Conservation (phyloP, 2,888 invertebrate genomes). For the Xestia xanthographa region DNA sequence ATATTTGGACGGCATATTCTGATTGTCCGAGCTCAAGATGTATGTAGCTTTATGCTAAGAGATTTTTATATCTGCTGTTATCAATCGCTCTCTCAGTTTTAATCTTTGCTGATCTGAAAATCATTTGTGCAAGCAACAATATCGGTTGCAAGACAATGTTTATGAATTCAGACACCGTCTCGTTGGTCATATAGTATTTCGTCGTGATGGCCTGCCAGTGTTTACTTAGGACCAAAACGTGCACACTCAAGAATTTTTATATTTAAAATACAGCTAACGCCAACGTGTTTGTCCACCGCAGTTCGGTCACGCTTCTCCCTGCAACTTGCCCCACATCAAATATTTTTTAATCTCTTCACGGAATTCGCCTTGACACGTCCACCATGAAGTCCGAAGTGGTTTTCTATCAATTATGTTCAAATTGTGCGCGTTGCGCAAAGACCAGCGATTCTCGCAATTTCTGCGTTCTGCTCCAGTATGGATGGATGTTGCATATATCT, state of each 20-base stretch:
- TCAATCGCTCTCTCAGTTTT: not conserved
- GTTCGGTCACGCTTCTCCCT: constrained; percentile 62
- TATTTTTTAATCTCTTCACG: constrained; percentile 57
- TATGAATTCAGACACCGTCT: constrained; percentile 52
- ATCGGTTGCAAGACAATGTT: constrained; percentile 44
- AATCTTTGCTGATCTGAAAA: constrained; percentile 19
- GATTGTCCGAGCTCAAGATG: not conserved
- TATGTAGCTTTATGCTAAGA: not conserved
- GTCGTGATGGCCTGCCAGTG: constrained; percentile 51
- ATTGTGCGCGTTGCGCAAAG: constrained; percentile 73
- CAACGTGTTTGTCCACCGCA: constrained; percentile 63
- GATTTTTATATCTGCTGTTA: constrained; percentile 3
- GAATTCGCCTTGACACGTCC: constrained; percentile 62
- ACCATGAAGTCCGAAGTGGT: constrained; percentile 36
- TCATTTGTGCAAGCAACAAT: constrained; percentile 22
- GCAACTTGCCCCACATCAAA: constrained; percentile 62
- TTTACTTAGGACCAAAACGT: constrained; percentile 72
- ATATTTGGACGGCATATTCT: not conserved
- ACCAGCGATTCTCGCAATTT: constrained; percentile 76
- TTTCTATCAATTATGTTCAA: constrained; percentile 65
- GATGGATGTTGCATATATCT: constrained; percentile 79
- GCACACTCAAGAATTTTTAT: constrained; percentile 65
- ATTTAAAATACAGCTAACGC: constrained; percentile 56
- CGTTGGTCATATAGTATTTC: constrained; percentile 62
- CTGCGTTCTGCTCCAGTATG: constrained; percentile 80